Base-by-base conservation (phyloP, 2,888 invertebrate species). In the Anarsia innoxiella region DNA sequence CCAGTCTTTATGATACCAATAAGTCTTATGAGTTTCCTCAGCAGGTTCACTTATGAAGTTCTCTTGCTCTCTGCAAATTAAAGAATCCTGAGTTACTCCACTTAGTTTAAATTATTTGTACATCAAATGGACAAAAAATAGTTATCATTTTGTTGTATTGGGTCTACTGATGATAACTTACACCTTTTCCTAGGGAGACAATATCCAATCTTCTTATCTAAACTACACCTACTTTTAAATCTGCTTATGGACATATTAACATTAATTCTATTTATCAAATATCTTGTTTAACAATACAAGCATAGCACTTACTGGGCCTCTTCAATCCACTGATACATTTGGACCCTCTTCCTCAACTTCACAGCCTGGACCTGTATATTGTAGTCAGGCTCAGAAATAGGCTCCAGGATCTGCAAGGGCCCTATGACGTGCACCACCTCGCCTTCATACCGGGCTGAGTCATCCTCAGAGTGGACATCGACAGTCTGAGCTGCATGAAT, bases 261-360 rank as follows among this genome's bases (percentile, higher is more conserved):
- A n/a, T n/a, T n/a, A n/a, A n/a, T n/a, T n/a, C n/a, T n/a, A n/a
- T n/a, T n/a, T n/a, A n/a, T n/a, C n/a, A n/a, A n/a, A n/a, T n/a
- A n/a, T n/a, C n/a, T n/a, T n/a, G n/a, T n/a, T n/a, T n/a, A n/a
- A 19, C 4, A 19, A 19, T 5, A 19, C 19, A 19, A 19, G 8
- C 19, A 19, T 8, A 25, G 25, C 12, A 60, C 74, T 74, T 76
- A 90, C 89, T 86, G 86, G 56, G 87, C 71, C 58, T 93, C 93
- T 57, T 96, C 96, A 39, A 95, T 88, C 96, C 96, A 96, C 61
- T 96, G 96, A 68, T 92, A 96, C 94, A 96, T 96, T 71, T 96
- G 96, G 0, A 95, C 96, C 38, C 93, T 83, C 41, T 95, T 88
- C 59, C 91, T 91, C 14, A 97, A 72, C 66, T 95, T 95, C 0